Evolutionary conservation across 2,888 invertebrate species (phyloP), one percentile per base, ranked within the genome.

Genomic region (Nasonia oneida): DNA sequence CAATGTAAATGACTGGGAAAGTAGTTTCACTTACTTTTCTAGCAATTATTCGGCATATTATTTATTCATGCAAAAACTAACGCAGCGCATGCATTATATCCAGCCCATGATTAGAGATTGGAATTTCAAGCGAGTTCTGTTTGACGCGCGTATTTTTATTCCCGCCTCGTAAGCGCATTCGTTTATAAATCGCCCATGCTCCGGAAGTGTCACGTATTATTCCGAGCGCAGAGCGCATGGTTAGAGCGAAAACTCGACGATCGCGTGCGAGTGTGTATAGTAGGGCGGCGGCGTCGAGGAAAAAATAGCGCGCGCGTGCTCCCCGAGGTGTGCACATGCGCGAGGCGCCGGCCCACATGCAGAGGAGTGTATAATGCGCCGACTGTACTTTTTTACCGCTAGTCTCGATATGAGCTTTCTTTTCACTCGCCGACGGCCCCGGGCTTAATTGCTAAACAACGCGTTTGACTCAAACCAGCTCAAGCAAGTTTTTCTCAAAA

Each of bases 51-150:
- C 15, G 15, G 18, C 29, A 47, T 75, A 47, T 75, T 53, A 75
- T 75, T 75, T 75, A 75, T 47, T 75, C 53, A 75, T 47, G n/a
- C 75, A 29, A 75, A 75, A 47, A 15, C 23, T 33, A 23, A 23
- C 2, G 18, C 42, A 23, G n/a, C 5, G 23, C 73, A 75, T 33
- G 23, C 29, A 50, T 75, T 53, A 29, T 18, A 29, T 18, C 75
- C 29, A 33, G 3, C 33, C 12, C 12, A 12, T 33, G 53, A 75
- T 75, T 53, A 53, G 33, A 75, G 75, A 75, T n/a, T 75, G 47
- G 53, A 53, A 33, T 75, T 15, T 29, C 18, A 50, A 29, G 29
- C 12, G 64, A 33, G 5, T 0, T 3, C 29, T 64, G 8, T n/a
- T 67, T 33, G 3, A 64, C 8, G 10, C 23, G 33, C n/a, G n/a